Conservation (phyloP, 2,797 vertebrate genomes). For the Liasis olivaceus region DNA sequence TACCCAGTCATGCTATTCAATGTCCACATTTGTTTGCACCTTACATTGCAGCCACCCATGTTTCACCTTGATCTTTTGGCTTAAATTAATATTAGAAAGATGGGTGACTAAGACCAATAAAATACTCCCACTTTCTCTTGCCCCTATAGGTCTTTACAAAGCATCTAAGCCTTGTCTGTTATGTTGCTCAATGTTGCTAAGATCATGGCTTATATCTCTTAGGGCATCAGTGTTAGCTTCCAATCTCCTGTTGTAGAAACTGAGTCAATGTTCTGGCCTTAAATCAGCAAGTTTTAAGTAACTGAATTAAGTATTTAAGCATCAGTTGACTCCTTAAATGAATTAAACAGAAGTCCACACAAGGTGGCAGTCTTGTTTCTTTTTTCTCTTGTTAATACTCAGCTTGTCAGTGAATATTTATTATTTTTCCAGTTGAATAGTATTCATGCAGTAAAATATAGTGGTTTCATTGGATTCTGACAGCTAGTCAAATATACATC, state of each 20-base stretch:
- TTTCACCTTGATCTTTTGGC: no score
- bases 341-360: neutral
- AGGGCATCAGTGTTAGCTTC: neutral
- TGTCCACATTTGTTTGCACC: neutral
- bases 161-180: neutral
- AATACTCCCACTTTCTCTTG: neutral
- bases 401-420: neutral
- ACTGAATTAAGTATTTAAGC: neutral
- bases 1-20: neutral
- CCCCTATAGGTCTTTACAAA: neutral
- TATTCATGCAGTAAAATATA: neutral
- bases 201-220: neutral
- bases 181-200: neutral
- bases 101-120: neutral
- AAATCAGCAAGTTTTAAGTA: neutral
- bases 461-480: neutral
- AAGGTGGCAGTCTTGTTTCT: constrained; percentile 3
- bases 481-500: neutral
- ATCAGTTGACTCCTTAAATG: neutral
- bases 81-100: neutral
- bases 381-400: neutral
- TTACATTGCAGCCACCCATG: neutral
- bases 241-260: neutral
- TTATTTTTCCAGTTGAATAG: neutral
- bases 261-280: neutral